Percentiles rank a stretch among this genome's conserved stretches.
Evolutionary conservation across 2,797 vertebrate species (phyloP).

Genomic region (Cynodonichthys magdalenae): DNA sequence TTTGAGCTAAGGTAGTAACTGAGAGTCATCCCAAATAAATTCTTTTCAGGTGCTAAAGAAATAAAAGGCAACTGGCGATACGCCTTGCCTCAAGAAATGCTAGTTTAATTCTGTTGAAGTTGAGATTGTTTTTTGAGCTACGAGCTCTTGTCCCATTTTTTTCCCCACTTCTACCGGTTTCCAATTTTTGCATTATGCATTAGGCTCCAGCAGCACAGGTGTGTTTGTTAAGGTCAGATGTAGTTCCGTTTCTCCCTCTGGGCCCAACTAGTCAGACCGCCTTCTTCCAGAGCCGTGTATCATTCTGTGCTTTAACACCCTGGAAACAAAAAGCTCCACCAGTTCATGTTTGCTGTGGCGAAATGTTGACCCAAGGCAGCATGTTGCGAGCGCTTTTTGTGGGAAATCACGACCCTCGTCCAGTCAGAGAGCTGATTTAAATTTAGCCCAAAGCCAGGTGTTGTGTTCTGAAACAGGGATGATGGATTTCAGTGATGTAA

Average conservation of each 20-base stretch:
- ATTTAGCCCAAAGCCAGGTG: slow-evolving; percentile 50
- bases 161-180: slow-evolving; percentile 40
- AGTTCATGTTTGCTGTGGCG: slow-evolving; percentile 15
- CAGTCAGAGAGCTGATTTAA: slow-evolving; percentile 19
- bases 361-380: slow-evolving; percentile 34
- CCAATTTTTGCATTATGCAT: slow-evolving; percentile 72
- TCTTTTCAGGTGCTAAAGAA: too few species aligned
- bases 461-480: slow-evolving; percentile 7
- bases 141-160: slow-evolving; percentile 50
- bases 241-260: slow-evolving; percentile 51
- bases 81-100: too few species aligned
- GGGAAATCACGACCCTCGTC: slow-evolving; percentile 25
- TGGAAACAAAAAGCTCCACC: slow-evolving; percentile 33
- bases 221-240: slow-evolving; percentile 69
- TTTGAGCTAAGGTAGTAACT: too few species aligned
- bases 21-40: too few species aligned
- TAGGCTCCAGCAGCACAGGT: slow-evolving; percentile 61
- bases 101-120: too few species aligned
- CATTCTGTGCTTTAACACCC: slow-evolving; percentile 33
- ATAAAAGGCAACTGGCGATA: too few species aligned
- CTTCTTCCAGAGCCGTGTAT: slow-evolving; percentile 44
- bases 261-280: slow-evolving; percentile 56
- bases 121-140: background rate
- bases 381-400: slow-evolving; percentile 1
- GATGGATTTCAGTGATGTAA: slow-evolving; percentile 7